Base-by-base conservation (phyloP, 2,888 invertebrate genomes). In the Pinctada fucata region DNA sequence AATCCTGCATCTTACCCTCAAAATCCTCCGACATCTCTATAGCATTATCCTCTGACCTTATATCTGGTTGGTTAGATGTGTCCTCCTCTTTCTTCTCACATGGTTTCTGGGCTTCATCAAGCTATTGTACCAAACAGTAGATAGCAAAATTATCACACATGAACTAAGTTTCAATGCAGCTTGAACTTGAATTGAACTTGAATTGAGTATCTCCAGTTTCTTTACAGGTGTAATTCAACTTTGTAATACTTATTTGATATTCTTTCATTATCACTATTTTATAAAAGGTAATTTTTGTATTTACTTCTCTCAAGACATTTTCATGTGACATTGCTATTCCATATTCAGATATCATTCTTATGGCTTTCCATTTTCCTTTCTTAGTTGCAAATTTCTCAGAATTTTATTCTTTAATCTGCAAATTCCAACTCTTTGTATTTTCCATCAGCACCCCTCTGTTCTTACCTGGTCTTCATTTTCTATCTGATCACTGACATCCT, bases 1-100 rank as follows among this genome's bases (percentile, higher is more conserved):
- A 79, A 89, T 98, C 95, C 91, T 97, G 97, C 78, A 96, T 92
- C 92, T 97, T 96, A 0, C 96, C 97, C 78, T 97, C 97, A 90
- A 99, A 98, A 91, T 99, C 97, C 85, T 98, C 98, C 31, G 96
- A 96, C 97, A 99, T 98, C 88, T 99, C 98, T 76, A 99, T 92
- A 71, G 92, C 93, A 78, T 93, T 91, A 77, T 92, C 92, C 79
- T 92, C 92, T 0, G 89, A 82, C 13, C 85, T 83, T 2, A 90
- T 79, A 67, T 92, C 90, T 2, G 90, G 89, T 73, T 90, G 87
- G 16, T 89, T 79, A 10, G 79, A 67, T 5, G 72, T 95, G 31
- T 97, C 97, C 72, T 97, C 96, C 82, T 98, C 97, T 91, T 87
- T 89, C 80, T 88, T 96, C 96, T 71, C 96, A 95, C 52, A 88